Base-by-base conservation (phyloP, 2,888 invertebrate species). In the Cantharis flavilabris region DNA sequence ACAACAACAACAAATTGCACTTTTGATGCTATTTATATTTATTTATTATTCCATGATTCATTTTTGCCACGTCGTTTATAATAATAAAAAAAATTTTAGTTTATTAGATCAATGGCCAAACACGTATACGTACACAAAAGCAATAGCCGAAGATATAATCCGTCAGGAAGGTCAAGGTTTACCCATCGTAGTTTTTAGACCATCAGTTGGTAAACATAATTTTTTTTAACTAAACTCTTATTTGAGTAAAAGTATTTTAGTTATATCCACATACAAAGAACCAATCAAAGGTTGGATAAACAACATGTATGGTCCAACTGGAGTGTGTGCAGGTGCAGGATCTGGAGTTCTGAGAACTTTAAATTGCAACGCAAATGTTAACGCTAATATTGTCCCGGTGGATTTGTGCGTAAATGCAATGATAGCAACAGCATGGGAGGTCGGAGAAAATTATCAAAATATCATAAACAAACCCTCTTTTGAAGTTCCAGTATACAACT, bases 91-190 rank as follows among this genome's bases (percentile, higher is more conserved):
- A 16, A 16, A 16, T 71, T 74, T 14, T 70, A 77, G 77, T 26
- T 69, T 72, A n/a, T 84, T 95, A 62, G 93, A 92, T 14, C 89
- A 91, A 62, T 94, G 94, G 86, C 98, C 97, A 0, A 98, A 98
- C 85, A 97, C 97, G 0, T 98, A 98, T 86, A 94, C 97, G 2
- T 95, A 93, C 86, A 97, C 98, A 0, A 98, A 98, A 89, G 96
- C 96, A 1, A 89, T 97, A 0, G 96, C 96, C 0, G 98, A 98
- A 86, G 92, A 94, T 78, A 90, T 95, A 1, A 90, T 97, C 0
- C 88, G 91, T 70, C 90, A 90, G 72, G 92, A 93, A 83, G 93
- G 92, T 0, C 89, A 89, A 65, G 91, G 92, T n/a, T 86, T 97
- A 81, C 97, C 97, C 0, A 90, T 96, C 13, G 95, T 94, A 80